phyloP scores from a whole-genome alignment of 2,797 vertebrate species.

The Vultur gryphus region DNA sequence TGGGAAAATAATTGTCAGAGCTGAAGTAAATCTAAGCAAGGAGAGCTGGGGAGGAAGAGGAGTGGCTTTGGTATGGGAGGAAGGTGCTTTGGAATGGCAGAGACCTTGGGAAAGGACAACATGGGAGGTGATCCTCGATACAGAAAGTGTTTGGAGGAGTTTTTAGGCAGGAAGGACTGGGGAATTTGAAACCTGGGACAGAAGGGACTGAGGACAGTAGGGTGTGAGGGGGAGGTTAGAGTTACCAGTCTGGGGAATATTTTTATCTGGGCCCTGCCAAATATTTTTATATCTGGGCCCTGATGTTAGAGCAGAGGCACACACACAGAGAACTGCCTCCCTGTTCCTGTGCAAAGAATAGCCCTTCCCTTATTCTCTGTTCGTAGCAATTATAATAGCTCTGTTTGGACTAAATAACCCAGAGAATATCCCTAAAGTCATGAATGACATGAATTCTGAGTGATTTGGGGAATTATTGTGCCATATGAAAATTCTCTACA shows the following conservation, averaged over 20 bases:
- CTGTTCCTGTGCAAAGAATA: not conserved
- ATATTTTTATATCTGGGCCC: not conserved
- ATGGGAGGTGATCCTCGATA: fast-evolving
- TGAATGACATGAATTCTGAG: not conserved
- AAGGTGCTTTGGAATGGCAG: not conserved
- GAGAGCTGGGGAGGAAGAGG: not conserved
- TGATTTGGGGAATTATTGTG: not conserved
- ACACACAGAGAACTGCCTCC: not conserved
- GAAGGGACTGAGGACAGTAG: not conserved
- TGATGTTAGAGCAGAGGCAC: not conserved
- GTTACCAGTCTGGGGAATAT: not conserved
- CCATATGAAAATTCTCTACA: not conserved
- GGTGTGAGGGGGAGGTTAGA: not conserved
- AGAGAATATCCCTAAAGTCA: not conserved
- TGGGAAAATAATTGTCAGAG: not conserved
- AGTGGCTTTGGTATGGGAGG: not conserved
- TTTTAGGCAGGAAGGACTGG: not conserved
- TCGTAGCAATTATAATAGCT: not conserved
- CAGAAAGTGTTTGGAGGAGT: not conserved
- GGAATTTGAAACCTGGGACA: not conserved
- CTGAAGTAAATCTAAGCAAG: not conserved
- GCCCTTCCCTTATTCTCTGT: not conserved
- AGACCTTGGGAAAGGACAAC: not conserved
- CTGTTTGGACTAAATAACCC: not conserved
- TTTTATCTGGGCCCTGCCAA: not conserved